These are phyloP conservation scores for Camponotus vicinus DNA, from an alignment of 1,140 invertebrate genomes.

Conservation along the genomic window DNA sequence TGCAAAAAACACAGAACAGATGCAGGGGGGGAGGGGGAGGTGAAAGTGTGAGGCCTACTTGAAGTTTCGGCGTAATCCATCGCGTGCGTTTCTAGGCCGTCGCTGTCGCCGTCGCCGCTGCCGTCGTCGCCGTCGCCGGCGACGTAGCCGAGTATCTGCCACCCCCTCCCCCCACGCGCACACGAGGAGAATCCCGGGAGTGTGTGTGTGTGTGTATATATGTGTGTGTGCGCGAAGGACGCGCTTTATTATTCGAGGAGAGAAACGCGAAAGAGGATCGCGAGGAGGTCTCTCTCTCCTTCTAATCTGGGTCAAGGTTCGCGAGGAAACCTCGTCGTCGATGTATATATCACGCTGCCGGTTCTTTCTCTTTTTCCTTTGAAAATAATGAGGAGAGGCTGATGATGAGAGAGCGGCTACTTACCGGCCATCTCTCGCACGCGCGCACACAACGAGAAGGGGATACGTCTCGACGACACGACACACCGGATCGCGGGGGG, in stretches of 20 bases:
- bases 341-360: slow-evolving; percentile 1
- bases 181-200: slow-evolving; percentile 59
- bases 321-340: slow-evolving; percentile 27
- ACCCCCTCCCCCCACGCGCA: slow-evolving; percentile 73
- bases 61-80: slow-evolving; percentile 85
- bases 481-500: too few species aligned
- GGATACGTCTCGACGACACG: too few species aligned
- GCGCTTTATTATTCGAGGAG: slow-evolving; percentile 55
- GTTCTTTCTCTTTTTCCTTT: background rate
- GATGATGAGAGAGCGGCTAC: slow-evolving; percentile 56
- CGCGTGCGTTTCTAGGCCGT: slow-evolving; percentile 76
- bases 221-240: slow-evolving; percentile 17
- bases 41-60: slow-evolving; percentile 80
- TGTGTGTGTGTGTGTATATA: background rate
- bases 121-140: slow-evolving; percentile 68
- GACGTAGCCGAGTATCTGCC: slow-evolving; percentile 77
- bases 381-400: background rate
- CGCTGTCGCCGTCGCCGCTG: slow-evolving; percentile 61
- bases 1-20: background rate
- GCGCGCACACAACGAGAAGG: too few species aligned
- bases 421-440: slow-evolving; percentile 71
- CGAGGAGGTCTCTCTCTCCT: slow-evolving; percentile 9
- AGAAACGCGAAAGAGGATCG: slow-evolving; percentile 23
- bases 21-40: slow-evolving; percentile 5
- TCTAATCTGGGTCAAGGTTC: slow-evolving; percentile 79